A percentile compares a stretch with the other conserved stretches of the same genome.
These are phyloP conservation scores for Xenopus laevis DNA, from an alignment of 2,113 vertebrate species.

Conservation along the genomic window DNA sequence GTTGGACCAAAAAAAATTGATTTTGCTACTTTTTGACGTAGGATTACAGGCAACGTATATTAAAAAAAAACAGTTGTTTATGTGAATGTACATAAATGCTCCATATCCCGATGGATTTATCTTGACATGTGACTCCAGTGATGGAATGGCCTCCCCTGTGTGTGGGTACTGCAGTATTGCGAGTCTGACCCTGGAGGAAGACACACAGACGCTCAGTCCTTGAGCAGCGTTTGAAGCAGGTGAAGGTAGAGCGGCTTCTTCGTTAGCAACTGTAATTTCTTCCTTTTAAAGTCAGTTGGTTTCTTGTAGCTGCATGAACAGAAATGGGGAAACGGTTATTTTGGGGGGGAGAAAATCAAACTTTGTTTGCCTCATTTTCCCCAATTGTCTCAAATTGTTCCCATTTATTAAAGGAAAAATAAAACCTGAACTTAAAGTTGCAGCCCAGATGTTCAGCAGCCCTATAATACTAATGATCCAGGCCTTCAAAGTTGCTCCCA, in stretches of 20 bases:
- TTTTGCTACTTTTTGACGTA: too few relatives aligned
- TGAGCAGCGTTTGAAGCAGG: constrained; percentile 92
- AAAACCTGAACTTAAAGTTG: too few relatives aligned
- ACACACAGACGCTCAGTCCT: constrained; percentile 64
- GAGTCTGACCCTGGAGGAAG: not conserved
- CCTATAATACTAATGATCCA: too few relatives aligned
- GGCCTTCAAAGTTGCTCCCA: too few relatives aligned
- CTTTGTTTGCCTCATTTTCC: too few relatives aligned
- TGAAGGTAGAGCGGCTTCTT: constrained; percentile 99
- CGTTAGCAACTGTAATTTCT: constrained; percentile 94
- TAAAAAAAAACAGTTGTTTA: constrained; percentile 49
- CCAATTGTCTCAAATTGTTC: too few relatives aligned
- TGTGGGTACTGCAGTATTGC: constrained; percentile 27
- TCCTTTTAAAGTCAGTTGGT: constrained; percentile 97
- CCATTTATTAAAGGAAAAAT: too few relatives aligned
- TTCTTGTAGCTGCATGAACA: constrained; percentile 87
- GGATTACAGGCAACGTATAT: constrained; percentile 49
- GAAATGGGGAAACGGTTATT: too few relatives aligned
- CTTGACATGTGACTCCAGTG: constrained; percentile 52
- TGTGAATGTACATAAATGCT: constrained; percentile 14
- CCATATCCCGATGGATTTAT: constrained; percentile 9
- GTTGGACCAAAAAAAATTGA: not conserved
- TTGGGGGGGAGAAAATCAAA: too few relatives aligned
- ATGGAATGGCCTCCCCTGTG: constrained; percentile 5
- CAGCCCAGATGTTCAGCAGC: too few relatives aligned